Evolutionary conservation across 2,888 invertebrate genomes (phyloP).

Genomic region (Platypus cylindrus): DNA sequence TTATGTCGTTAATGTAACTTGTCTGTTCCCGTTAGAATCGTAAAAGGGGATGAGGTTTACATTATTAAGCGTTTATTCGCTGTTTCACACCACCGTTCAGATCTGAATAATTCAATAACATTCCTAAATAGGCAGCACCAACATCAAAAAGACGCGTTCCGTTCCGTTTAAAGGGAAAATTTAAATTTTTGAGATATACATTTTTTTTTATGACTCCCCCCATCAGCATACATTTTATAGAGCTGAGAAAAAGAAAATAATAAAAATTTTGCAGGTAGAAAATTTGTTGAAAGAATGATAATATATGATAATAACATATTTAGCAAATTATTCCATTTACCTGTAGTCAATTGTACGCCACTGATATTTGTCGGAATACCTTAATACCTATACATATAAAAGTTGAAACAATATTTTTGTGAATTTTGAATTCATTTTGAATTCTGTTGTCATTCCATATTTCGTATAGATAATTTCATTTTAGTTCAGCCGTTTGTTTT

Average conservation of each 20-base stretch:
- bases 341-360: too few species aligned
- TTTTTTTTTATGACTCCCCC: slow-evolving; percentile 9
- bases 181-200: slow-evolving; percentile 18
- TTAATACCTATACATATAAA: too few species aligned
- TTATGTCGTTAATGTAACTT: slow-evolving; percentile 17
- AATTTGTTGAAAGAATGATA: too few species aligned
- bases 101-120: slow-evolving; percentile 34
- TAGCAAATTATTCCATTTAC: too few species aligned
- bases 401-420: slow-evolving; percentile 16
- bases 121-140: slow-evolving; percentile 30
- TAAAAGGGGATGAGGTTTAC: slow-evolving; percentile 28
- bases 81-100: slow-evolving; percentile 31
- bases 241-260: neutral
- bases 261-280: too few species aligned
- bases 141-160: slow-evolving; percentile 28
- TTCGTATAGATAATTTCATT: slow-evolving; percentile 14
- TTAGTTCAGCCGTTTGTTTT: slow-evolving; percentile 13
- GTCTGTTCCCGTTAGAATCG: slow-evolving; percentile 8
- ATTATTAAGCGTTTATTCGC: slow-evolving; percentile 30
- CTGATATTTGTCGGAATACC: too few species aligned
- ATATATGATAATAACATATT: too few species aligned
- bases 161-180: slow-evolving; percentile 20
- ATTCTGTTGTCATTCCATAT: slow-evolving; percentile 15
- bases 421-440: slow-evolving; percentile 13
- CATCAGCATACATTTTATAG: slow-evolving; percentile 6